phyloP scores from a whole-genome alignment of 2,888 invertebrate genomes.

The Volucella bombylans region DNA sequence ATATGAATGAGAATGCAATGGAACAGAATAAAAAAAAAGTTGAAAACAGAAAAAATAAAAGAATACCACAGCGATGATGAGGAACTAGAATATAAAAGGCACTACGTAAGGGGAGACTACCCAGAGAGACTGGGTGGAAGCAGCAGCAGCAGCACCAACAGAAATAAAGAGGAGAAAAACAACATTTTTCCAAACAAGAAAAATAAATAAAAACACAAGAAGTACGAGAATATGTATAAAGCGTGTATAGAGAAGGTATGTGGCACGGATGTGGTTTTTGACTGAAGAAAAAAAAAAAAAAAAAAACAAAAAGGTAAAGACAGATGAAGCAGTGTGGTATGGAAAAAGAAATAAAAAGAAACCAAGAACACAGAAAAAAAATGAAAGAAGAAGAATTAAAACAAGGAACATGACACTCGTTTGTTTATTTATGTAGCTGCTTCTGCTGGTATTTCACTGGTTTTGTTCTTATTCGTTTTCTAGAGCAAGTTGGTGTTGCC shows the following conservation, averaged over 20 bases:
- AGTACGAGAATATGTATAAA: neutral
- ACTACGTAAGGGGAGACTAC: neutral
- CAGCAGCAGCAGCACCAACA: slow-evolving; percentile 2
- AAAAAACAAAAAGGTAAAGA: slow-evolving; percentile 25
- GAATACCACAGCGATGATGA: neutral
- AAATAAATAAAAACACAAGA: slow-evolving; percentile 38
- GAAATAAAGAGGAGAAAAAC: slow-evolving; percentile 23
- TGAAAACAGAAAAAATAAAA: neutral
- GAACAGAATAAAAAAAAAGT: slow-evolving; percentile 36
- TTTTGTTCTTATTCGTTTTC: slow-evolving; percentile 16
- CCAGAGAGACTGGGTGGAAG: neutral
- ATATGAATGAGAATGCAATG: slow-evolving; percentile 63
- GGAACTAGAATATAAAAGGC: slow-evolving; percentile 27
- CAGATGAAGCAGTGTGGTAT: slow-evolving; percentile 28
- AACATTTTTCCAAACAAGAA: slow-evolving; percentile 28
- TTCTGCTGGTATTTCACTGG: slow-evolving; percentile 39
- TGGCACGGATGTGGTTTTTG: slow-evolving; percentile 60
- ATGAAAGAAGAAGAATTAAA: slow-evolving; percentile 46
- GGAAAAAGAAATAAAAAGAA: neutral
- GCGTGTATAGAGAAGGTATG: neutral
- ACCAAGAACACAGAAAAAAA: neutral
- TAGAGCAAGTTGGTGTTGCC: slow-evolving; percentile 30
- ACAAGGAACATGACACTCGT: slow-evolving; percentile 67
- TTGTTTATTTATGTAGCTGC: slow-evolving; percentile 67
- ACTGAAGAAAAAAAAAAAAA: slow-evolving; percentile 33